A percentile compares a stretch with the other conserved stretches of the same genome.
Conservation (phyloP, 2,113 vertebrate species). For the Calyptomena viridis region DNA sequence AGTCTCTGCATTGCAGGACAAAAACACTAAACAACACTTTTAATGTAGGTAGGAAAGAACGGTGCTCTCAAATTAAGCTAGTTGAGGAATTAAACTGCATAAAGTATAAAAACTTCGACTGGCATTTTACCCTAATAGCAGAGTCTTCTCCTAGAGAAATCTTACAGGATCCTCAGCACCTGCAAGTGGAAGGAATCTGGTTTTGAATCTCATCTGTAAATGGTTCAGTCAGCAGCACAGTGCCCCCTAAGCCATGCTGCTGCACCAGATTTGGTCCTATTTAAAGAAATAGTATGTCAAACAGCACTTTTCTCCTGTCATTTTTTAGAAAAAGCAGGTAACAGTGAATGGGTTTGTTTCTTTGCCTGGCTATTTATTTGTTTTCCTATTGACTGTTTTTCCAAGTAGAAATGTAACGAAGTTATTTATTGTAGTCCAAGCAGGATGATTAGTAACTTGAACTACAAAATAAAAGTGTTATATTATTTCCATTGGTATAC, state of each 20-base stretch:
- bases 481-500: background rate
- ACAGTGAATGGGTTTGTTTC: background rate
- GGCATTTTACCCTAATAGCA: background rate
- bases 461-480: background rate
- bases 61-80: background rate
- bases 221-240: background rate
- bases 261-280: background rate
- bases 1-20: slow-evolving; percentile 32
- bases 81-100: background rate
- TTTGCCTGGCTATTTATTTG: background rate
- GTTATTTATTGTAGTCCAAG: background rate
- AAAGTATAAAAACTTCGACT: background rate
- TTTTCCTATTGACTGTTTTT: background rate
- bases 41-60: background rate
- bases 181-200: background rate
- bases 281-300: too few species aligned
- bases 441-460: background rate
- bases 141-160: background rate
- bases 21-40: background rate
- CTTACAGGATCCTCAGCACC: background rate
- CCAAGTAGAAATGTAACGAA: background rate
- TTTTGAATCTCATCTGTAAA: background rate
- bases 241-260: background rate
- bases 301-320: background rate
- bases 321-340: background rate